phyloP scores from a whole-genome alignment of 2,113 vertebrate species.

The Syngnathus typhle region DNA sequence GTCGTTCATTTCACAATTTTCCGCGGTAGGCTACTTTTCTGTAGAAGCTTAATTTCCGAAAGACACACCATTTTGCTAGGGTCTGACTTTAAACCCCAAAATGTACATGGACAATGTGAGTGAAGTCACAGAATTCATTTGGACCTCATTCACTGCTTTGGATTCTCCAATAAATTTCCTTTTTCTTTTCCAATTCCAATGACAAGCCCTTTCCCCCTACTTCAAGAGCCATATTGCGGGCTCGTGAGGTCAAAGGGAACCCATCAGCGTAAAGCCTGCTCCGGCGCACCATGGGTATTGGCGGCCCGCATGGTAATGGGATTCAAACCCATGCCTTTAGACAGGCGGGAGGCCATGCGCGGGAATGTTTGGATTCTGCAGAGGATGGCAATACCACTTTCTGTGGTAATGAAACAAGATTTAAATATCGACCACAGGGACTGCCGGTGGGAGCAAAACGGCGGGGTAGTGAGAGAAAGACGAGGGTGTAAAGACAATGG shows the following conservation, averaged over 20 bases:
- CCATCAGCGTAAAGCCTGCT: conserved; percentile 62
- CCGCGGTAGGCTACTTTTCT: too few species aligned
- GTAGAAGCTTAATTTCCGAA: too few species aligned
- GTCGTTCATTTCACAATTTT: too few species aligned
- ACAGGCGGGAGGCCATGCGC: not conserved
- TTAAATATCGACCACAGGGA: conserved; percentile 35
- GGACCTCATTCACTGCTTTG: conserved; percentile 36
- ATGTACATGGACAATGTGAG: not conserved
- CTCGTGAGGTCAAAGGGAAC: conserved; percentile 48
- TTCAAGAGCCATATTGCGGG: conserved; percentile 36
- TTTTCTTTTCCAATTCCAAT: conserved; percentile 46
- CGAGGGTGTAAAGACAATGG: conserved; percentile 31
- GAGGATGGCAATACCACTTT: conserved; percentile 2
- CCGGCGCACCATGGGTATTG: conserved; percentile 35
- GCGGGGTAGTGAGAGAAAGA: conserved; percentile 9
- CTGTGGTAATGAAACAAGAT: conserved; percentile 20
- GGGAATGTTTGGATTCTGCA: conserved; percentile 1
- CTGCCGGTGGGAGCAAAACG: not conserved
- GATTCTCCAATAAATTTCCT: conserved; percentile 57
- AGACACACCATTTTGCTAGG: too few species aligned
- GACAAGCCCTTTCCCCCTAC: conserved; percentile 43
- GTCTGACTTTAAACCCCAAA: not conserved
- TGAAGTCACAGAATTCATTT: conserved; percentile 9
- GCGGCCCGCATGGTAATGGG: conserved; percentile 17
- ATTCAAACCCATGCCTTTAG: not conserved